Base-by-base conservation (phyloP, 2,888 invertebrate species). In the Trisateles emortualis region DNA sequence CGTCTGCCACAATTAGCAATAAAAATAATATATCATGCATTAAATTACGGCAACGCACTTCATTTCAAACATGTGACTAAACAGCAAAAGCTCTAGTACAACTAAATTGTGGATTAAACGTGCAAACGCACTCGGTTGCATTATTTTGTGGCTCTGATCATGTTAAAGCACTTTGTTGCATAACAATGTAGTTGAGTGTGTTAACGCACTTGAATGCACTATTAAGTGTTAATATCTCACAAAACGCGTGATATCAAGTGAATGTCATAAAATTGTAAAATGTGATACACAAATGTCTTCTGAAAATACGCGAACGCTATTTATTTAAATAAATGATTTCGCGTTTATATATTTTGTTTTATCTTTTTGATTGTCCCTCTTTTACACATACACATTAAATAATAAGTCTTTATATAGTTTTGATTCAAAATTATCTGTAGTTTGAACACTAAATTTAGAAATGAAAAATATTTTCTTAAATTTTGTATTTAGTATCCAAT, bases 271-370 rank as follows among this genome's bases (percentile, higher is more conserved):
- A 22, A 38, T 55, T 50, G 44, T 55, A 60, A 59, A 26, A 60
- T 68, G 68, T 68, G 65, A 68, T 68, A 42, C 29, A 45, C 14
- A 61, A 45, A 52, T 66, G 53, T 62, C 58, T 56, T 59, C 33
- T 38, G 36, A 39, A 32, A 45, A 24, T 36, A 19, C 68, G 65
- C 68, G 68, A 64, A 54, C 57, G 52, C 49, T 56, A 53, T 56
- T 52, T 52, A 49, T 56, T 22, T 42, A 41, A 65, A 58, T 58
- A 68, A 68, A 68, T 47, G 40, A 39, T 43, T 56, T 60, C 68
- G 68, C 68, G 68, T 49, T 14, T 3, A 43, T 17, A 40, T n/a
- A n/a, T 48, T 53, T 55, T 53, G 52, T 59, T 68, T 68, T 36
- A 52, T 44, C 51, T 11, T 17, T 61, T 55, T 22, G 0, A 47